Evolutionary conservation across 2,113 vertebrate species (phyloP), one percentile per base, ranked within the genome.

Genomic region (Carollia perspicillata): DNA sequence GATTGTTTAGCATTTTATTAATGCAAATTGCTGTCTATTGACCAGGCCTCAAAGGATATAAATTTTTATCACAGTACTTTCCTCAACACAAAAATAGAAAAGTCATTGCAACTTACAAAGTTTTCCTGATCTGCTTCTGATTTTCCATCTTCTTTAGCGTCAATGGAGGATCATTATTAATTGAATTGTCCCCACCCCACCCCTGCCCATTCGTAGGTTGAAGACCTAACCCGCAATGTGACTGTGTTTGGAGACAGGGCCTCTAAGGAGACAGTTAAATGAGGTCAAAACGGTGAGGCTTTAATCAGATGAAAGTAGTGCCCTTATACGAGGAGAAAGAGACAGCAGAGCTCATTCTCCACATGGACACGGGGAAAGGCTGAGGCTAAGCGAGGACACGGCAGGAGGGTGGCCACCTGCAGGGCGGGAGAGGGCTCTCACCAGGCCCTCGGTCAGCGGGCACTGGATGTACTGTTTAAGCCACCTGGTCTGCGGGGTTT

Each of bases 31-130:
- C 17, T 80, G 9, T 93, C 51, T 78, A 33, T 92, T 84, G 80
- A 85, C n/a, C 49, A 68, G 84, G 9, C 1, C 28, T 94, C 30
- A 35, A 89, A 33, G 30, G 14, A 65, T 69, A 71, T 30, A 72
- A 42, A 51, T 90, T 77, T 90, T 71, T 69, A 84, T 53, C 17
- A 26, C 28, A 63, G 26, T 68, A 20, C 17, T 63, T 88, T 53
- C 16, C 87, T 92, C 65, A 69, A 75, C 18, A 85, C n/a, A 89
- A 85, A 80, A 89, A n/a, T 60, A 79, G 65, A 49, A 78, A 88
- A 84, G 22, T 49, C 47, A 17, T 47, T 66, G 47, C 33, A 40
- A 22, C 49, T 84, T 71, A 49, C 16, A 35, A 49, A 90, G 71
- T 42, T 78, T 33, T 63, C 53, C 14, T 69, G 9, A 78, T 16